A percentile compares a stretch with the other conserved stretches of the same genome.
Conservation (phyloP, 2,113 vertebrate species). For the Salvator merianae region DNA sequence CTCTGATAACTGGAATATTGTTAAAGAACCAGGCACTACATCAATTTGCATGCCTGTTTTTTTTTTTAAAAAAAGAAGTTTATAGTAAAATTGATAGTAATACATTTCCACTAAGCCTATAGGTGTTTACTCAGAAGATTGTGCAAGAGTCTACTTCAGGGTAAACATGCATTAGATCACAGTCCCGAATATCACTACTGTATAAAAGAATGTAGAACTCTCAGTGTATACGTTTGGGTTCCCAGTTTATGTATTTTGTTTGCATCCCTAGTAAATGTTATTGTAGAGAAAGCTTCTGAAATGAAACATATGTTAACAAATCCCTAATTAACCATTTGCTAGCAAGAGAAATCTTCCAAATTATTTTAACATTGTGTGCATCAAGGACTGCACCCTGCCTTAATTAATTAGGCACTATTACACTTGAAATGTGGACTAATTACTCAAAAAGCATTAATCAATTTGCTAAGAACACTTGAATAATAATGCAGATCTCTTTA, state of each 20-base stretch:
- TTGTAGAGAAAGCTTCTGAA: neutral
- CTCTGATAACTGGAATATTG: neutral
- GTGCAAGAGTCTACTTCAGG: neutral
- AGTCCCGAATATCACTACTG: neutral
- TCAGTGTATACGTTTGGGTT: neutral
- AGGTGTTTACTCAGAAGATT: too few relatives aligned
- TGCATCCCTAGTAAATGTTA: conserved; percentile 1
- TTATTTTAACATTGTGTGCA: conserved; percentile 44
- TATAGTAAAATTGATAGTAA: neutral
- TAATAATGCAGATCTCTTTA: conserved; percentile 61
- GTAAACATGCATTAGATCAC: neutral
- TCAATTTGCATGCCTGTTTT: neutral
- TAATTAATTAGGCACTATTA: conserved; percentile 62
- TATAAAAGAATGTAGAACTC: neutral
- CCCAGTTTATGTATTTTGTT: neutral
- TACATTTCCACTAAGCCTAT: neutral
- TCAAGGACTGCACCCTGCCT: conserved; percentile 46
- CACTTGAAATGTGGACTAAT: conserved; percentile 74
- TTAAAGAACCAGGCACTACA: neutral
- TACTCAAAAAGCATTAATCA: conserved; percentile 77
- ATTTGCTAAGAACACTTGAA: conserved; percentile 66
- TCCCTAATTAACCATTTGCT: conserved; percentile 21
- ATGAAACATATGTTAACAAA: conserved; percentile 22
- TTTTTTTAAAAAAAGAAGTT: neutral
- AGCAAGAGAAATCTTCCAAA: conserved; percentile 18